Conservation (phyloP, 1,140 invertebrate genomes). For the Drosophila yakuba region DNA sequence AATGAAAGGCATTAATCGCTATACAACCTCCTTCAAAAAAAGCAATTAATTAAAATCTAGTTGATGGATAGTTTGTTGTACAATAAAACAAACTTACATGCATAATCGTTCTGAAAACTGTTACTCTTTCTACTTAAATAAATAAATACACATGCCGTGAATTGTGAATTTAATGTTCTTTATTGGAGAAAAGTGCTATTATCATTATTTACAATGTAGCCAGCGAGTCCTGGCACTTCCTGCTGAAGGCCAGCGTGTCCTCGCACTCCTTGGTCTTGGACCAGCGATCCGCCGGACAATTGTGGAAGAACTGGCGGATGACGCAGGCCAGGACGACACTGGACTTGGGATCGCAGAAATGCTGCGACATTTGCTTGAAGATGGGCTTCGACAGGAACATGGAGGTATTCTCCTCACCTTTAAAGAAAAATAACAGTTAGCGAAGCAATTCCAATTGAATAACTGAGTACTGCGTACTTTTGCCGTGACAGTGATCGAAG, state of each 20-base stretch:
- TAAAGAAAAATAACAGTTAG: not conserved
- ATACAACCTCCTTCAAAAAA: no score
- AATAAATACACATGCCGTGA: not conserved
- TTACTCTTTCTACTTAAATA: not conserved
- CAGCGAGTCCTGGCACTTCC: constrained; percentile 57
- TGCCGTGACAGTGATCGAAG: constrained; percentile 72
- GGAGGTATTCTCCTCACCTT: constrained; percentile 52
- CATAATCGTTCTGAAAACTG: no score
- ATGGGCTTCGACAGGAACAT: constrained; percentile 59
- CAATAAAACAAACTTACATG: no score
- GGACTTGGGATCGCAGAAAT: constrained; percentile 58
- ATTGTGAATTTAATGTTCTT: not conserved
- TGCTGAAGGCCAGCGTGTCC: constrained; percentile 53
- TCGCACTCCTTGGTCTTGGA: constrained; percentile 55
- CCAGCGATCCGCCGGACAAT: constrained; percentile 66
- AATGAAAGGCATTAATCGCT: no score
- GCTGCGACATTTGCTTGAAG: constrained; percentile 35
- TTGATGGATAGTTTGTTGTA: no score
- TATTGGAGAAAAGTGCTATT: constrained; percentile 1
- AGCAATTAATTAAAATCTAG: no score
- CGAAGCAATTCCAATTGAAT: fast-evolving
- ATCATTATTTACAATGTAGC: constrained; percentile 32
- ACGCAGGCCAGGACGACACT: constrained; percentile 68
- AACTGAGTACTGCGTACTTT: constrained; percentile 27
- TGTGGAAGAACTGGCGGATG: constrained; percentile 72